phyloP scores from a whole-genome alignment of 2,113 vertebrate genomes.

The Hemichromis elongatus region DNA sequence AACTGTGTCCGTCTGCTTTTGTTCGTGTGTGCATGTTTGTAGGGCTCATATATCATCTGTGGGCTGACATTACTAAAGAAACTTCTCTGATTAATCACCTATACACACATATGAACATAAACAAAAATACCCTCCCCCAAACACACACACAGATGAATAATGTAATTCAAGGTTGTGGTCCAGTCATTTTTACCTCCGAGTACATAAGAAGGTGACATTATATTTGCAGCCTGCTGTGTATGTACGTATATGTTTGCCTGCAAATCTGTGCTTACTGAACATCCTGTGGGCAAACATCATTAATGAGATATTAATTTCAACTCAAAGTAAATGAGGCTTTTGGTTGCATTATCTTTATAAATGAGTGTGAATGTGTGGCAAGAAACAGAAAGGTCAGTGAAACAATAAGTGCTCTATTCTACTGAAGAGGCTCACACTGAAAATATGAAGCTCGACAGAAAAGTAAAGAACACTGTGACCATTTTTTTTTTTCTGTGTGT shows the following conservation, averaged over 20 bases:
- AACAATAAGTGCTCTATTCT: background rate
- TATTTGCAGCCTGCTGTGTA: background rate
- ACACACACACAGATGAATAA: background rate
- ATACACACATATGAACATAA: background rate
- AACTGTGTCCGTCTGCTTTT: background rate
- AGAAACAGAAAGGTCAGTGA: background rate
- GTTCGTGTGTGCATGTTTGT: background rate
- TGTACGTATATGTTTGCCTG: background rate
- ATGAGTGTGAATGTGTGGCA: background rate
- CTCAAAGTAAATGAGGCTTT: background rate
- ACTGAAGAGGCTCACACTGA: background rate
- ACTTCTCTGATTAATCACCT: slow-evolving; percentile 30
- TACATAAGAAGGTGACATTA: background rate
- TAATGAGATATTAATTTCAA: background rate
- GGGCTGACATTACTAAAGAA: slow-evolving; percentile 15
- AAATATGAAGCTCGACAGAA: background rate
- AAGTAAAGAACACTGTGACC: background rate
- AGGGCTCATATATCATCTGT: slow-evolving; percentile 14
- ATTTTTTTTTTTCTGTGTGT: background rate
- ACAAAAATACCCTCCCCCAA: background rate
- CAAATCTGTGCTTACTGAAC: background rate
- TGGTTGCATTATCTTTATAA: background rate
- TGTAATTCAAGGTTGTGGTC: slow-evolving; percentile 14
- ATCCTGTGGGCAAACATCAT: background rate
- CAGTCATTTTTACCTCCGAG: background rate